phyloP scores from a whole-genome alignment of 2,113 vertebrate genomes.

The Zosterops japonicus region DNA sequence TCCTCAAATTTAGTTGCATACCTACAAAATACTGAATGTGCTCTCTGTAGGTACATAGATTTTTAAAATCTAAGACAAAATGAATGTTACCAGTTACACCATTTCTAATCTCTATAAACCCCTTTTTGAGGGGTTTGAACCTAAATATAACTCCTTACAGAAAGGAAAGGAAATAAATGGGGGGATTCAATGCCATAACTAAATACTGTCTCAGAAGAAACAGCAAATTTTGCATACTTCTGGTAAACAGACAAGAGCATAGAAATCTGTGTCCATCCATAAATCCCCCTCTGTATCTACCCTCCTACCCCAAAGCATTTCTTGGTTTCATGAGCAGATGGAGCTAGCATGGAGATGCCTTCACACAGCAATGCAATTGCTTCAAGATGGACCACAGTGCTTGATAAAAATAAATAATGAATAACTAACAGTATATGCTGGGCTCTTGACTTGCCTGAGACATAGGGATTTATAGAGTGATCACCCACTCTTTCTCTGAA shows the following conservation, averaged over 20 bases:
- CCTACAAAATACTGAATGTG: neutral
- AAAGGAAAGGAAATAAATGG: neutral
- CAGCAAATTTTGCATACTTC: neutral
- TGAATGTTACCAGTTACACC: neutral
- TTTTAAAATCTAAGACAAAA: neutral
- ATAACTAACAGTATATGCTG: neutral
- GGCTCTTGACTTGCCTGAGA: neutral
- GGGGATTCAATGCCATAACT: neutral
- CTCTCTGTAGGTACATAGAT: neutral
- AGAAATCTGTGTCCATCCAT: neutral
- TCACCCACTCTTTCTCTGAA: neutral
- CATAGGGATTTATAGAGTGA: neutral
- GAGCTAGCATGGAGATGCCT: conserved; percentile 30
- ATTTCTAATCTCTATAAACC: neutral
- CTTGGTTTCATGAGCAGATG: conserved; percentile 38
- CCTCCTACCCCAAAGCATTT: neutral
- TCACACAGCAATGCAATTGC: conserved; percentile 46
- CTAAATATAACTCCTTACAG: neutral
- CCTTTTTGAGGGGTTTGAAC: neutral
- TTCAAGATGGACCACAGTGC: conserved; percentile 76
- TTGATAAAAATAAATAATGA: conserved; percentile 56
- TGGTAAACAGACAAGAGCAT: neutral
- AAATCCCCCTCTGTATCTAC: neutral
- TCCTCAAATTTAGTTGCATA: neutral
- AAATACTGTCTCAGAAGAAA: neutral